Evolutionary conservation across 2,797 vertebrate genomes (phyloP), one percentile per base, ranked within the genome.

Genomic region (Enteromius thamalakanensis): DNA sequence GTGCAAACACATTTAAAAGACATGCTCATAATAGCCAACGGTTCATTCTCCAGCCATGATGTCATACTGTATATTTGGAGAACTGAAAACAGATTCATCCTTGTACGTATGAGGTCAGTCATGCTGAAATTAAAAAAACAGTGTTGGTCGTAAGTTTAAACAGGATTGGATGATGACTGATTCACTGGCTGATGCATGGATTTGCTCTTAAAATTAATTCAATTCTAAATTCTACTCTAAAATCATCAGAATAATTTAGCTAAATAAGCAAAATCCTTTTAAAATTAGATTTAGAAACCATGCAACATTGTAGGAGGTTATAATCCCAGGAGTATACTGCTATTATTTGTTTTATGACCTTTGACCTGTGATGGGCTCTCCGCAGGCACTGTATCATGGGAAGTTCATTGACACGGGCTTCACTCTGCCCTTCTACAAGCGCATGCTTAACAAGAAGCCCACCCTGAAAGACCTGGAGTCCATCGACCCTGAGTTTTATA

Each of bases 371-470:
- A 6, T 60, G 15, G 12, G 34, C 14, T 2, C 0, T 78, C 42
- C 0, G 68, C 87, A 99, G 98, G 98, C 98, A 0, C 85, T 99
- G 86, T 99, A 99, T 83, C 98, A 99, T 0, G 98, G 98, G 0
- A 99, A 99, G 94, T 99, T 99, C 92, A 99, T 99, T 0, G 98
- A 99, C 87, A 99, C 98, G 0, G 98, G 98, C 90, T 99, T 99
- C 93, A 98, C 97, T 0, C 93, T 99, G 85, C 97, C 98, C 0
- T 99, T 99, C 95, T 99, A 99, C 92, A 99, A 99, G 90, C 94
- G 96, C 26, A 99, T 99, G 98, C 93, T 99, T 84, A 98, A 98
- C 93, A 99, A 99, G 92, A 97, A 98, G 47, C 97, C 97, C 2
- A 99, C 98, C 0, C 93, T 99, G 62, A 98, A 97, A 91, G 98